Evolutionary conservation across 2,113 vertebrate species (phyloP).

Genomic region (Mola mola): DNA sequence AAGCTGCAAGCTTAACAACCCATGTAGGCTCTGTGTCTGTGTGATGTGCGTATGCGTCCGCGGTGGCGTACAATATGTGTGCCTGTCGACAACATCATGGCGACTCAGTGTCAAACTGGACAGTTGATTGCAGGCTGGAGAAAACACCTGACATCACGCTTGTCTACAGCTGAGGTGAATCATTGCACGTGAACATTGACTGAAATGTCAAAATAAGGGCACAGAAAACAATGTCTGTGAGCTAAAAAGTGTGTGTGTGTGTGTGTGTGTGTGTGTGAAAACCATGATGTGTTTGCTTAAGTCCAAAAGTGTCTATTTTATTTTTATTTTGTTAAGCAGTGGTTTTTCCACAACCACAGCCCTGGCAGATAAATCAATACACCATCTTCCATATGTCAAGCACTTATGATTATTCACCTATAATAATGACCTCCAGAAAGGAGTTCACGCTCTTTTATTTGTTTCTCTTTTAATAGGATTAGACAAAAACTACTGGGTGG

Average conservation of each 20-base stretch:
- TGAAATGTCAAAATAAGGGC: conserved; percentile 38
- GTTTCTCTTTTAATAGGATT: too few species aligned
- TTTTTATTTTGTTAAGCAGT: conserved; percentile 4
- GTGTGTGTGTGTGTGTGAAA: conserved; percentile 6
- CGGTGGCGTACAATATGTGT: conserved; percentile 52
- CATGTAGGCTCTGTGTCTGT: conserved; percentile 30
- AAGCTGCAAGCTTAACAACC: conserved; percentile 56
- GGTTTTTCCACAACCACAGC: neutral
- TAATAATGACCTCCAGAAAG: too few species aligned
- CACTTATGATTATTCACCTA: too few species aligned
- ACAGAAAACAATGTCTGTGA: conserved; percentile 38
- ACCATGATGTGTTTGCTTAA: conserved; percentile 28
- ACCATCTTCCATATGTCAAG: too few species aligned
- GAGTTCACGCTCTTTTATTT: too few species aligned
- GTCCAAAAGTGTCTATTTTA: conserved; percentile 27
- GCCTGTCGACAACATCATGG: conserved; percentile 61
- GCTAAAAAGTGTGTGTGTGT: conserved; percentile 17
- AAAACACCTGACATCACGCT: conserved; percentile 64
- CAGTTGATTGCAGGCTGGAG: conserved; percentile 63
- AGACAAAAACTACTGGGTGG: too few species aligned
- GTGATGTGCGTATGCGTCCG: conserved; percentile 32
- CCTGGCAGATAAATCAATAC: neutral
- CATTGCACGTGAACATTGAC: conserved; percentile 33
- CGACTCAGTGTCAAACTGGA: conserved; percentile 64
- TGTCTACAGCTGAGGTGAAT: conserved; percentile 59